Evolutionary conservation across 2,797 vertebrate genomes (phyloP), one percentile per base, ranked within the genome.

Genomic region (Eupleurogrammus muticus): DNA sequence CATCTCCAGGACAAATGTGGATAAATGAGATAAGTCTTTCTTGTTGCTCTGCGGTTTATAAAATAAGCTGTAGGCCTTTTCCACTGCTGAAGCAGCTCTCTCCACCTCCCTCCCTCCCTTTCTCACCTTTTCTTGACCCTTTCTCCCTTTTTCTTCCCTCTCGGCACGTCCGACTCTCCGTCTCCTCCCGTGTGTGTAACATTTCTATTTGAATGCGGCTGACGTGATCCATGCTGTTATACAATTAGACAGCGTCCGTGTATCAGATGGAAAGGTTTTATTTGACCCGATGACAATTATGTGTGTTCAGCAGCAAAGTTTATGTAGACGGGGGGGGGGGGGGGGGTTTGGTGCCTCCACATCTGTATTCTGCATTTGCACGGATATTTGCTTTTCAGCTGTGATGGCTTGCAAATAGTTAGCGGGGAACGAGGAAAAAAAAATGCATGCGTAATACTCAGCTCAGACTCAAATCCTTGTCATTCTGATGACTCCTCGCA

Each of bases 261-360:
- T 74, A 64, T 71, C 79, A 54, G 52, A 81, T 77, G 73, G 16
- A 48, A 70, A 36, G 64, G 66, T 66, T 84, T 84, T 78, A 70
- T 87, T 82, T 81, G 80, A 84, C 83, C 82, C 71, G 75, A 75
- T 81, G 69, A 64, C 50, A 76, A 65, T 82, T 81, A 81, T 83
- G 75, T 58, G 70, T 83, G 80, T 82, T 86, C 69, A 80, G 64
- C 66, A 73, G 75, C 66, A 28, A 42, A 42, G 32, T 65, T 70
- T 61, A 73, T 70, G 63, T 20, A 35, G 19, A 67, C 3, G 28
- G 28, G 51, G 55, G 46, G 28, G 28, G 28, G 51, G 55, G 46
- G 73, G 71, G 51, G 59, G 72, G 73, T 75, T 70, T 11, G 75
- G 63, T 44, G 40, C 5, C 40, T 44, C 40, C 17, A 80, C 75